Percentiles rank a stretch among this genome's conserved stretches.
Conservation (phyloP, 2,888 invertebrate species). For the Ariolimax columbianus region DNA sequence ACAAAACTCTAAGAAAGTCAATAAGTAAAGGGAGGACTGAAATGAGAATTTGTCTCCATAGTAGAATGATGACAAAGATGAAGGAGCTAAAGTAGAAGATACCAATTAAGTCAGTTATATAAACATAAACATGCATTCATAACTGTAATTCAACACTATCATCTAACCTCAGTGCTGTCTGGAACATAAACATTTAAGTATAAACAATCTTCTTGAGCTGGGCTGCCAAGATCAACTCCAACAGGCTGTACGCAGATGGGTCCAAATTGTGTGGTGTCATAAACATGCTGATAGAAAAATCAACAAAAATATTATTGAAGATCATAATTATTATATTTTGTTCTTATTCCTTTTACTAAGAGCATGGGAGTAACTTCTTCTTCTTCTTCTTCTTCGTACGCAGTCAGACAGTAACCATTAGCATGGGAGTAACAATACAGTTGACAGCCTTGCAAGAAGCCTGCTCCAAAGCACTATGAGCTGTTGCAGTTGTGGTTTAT, state of each 20-base stretch:
- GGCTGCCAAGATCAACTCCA: constrained; percentile 31
- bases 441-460: too few species aligned
- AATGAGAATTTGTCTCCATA: background rate
- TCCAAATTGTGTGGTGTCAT: constrained; percentile 21
- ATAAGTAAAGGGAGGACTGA: background rate
- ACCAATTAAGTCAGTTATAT: background rate
- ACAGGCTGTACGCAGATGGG: constrained; percentile 39
- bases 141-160: background rate
- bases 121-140: too few species aligned
- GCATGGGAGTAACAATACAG: too few species aligned
- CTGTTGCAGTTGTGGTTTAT: too few species aligned
- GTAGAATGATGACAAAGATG: background rate
- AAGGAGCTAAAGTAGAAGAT: background rate
- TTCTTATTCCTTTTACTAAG: too few species aligned
- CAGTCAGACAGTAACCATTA: too few species aligned
- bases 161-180: background rate
- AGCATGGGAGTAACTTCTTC: too few species aligned
- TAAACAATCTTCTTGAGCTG: constrained; percentile 41
- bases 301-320: background rate
- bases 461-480: too few species aligned
- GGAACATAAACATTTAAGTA: constrained; percentile 42
- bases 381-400: too few species aligned
- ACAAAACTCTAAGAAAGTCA: too few species aligned
- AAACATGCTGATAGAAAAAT: background rate
- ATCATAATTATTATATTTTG: too few species aligned